Percentiles rank a stretch among this genome's conserved stretches.
Evolutionary conservation across 2,797 vertebrate genomes (phyloP).

Genomic region (Mus spretus): DNA sequence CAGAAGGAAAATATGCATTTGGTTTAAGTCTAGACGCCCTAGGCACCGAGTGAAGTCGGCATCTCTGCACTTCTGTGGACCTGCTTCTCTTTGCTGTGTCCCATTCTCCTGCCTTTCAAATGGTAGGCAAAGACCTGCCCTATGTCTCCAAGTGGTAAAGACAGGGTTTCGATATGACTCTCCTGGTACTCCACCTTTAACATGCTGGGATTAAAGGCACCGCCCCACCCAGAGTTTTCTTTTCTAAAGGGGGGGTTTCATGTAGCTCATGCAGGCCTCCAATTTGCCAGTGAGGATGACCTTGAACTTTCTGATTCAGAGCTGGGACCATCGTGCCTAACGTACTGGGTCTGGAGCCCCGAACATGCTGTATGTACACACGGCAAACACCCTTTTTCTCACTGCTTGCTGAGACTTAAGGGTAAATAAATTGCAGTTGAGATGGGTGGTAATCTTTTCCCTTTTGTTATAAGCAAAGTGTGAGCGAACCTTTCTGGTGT

Average conservation of each 20-base stretch:
- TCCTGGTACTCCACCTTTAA: neutral
- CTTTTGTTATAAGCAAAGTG: neutral
- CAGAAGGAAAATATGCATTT: neutral
- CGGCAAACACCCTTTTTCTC: neutral
- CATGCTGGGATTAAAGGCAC: neutral
- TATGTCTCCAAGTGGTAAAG: neutral
- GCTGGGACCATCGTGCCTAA: neutral
- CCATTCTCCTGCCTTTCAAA: neutral
- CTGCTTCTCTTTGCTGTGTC: neutral
- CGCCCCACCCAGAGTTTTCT: neutral
- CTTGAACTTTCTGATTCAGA: neutral
- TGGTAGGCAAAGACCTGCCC: neutral
- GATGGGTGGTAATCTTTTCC: neutral
- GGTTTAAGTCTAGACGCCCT: neutral
- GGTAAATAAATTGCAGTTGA: neutral
- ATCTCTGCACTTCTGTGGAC: neutral
- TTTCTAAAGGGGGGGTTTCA: neutral
- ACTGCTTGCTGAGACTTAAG: neutral
- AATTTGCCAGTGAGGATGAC: neutral
- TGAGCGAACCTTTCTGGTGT: neutral
- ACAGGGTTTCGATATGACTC: neutral
- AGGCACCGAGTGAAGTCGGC: neutral
- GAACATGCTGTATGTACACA: neutral
- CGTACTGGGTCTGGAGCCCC: neutral
- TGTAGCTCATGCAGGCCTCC: neutral